Evolutionary conservation across 2,113 vertebrate species (phyloP).

Genomic region (Uropsilus gracilis): DNA sequence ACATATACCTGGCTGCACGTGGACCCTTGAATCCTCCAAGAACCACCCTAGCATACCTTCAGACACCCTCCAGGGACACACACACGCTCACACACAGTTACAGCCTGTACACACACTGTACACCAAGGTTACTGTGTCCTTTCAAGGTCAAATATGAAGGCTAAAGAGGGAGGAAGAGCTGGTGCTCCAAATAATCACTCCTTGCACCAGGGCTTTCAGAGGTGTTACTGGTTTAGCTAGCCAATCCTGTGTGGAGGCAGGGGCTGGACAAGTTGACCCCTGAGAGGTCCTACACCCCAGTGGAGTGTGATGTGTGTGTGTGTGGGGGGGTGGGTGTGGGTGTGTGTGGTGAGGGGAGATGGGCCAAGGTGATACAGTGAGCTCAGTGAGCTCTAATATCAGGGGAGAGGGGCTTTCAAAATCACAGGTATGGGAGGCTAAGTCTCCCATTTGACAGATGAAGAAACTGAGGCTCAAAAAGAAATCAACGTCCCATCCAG

Average conservation of each 20-base stretch:
- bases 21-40: neutral
- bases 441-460: conserved; percentile 62
- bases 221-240: neutral
- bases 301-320: neutral
- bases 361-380: neutral
- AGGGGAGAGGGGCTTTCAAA: neutral
- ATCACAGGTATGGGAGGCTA: neutral
- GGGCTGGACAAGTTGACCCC: neutral
- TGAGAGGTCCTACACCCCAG: neutral
- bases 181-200: neutral
- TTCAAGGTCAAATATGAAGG: neutral
- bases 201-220: neutral
- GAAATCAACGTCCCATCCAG: neutral
- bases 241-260: neutral
- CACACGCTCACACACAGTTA: neutral
- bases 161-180: neutral
- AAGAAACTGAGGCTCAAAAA: conserved; percentile 36
- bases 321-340: neutral
- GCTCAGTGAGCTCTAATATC: neutral
- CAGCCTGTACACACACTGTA: neutral
- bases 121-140: neutral
- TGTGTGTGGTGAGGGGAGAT: neutral
- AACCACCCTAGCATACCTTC: neutral
- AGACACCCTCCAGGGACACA: neutral
- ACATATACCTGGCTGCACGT: neutral